These are phyloP conservation scores for Lithosia quadra DNA, from an alignment of 2,888 invertebrate genomes.

Conservation along the genomic window DNA sequence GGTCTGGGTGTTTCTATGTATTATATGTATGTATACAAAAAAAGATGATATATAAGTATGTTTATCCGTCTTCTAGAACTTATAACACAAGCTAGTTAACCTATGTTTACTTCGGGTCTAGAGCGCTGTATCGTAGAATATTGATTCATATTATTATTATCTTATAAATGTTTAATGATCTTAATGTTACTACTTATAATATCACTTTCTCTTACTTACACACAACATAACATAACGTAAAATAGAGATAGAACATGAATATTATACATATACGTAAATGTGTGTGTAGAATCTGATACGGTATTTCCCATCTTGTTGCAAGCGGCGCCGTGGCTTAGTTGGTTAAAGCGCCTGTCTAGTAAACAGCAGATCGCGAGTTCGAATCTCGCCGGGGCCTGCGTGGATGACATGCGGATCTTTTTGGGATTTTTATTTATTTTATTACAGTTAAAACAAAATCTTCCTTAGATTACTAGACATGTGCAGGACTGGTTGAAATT, in stretches of 20 bases:
- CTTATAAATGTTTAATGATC: not conserved
- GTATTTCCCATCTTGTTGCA: conserved; percentile 28
- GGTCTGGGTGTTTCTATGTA: too few species aligned
- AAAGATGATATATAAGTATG: too few species aligned
- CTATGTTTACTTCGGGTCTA: too few species aligned
- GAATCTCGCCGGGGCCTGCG: conserved; percentile 84
- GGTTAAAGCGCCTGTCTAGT: conserved; percentile 86
- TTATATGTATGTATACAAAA: too few species aligned
- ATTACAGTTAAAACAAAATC: not conserved
- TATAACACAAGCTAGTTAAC: too few species aligned
- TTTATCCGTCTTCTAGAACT: too few species aligned
- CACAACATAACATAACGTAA: conserved; percentile 3
- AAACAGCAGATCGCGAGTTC: conserved; percentile 86
- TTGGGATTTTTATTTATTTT: conserved; percentile 18
- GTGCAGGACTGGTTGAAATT: too few species aligned
- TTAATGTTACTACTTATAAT: conserved; percentile 6
- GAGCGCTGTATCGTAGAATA: too few species aligned
- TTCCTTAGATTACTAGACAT: not conserved
- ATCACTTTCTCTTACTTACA: conserved; percentile 22
- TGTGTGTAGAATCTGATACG: conserved; percentile 22
- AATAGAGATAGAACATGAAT: conserved; percentile 11
- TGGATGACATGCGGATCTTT: conserved; percentile 4
- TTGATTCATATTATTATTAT: too few species aligned
- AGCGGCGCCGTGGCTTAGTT: conserved; percentile 83
- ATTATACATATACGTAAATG: conserved; percentile 19